Evolutionary conservation across 2,888 invertebrate genomes (phyloP), one percentile per base, ranked within the genome.

Genomic region (Drosophila acutilabella): DNA sequence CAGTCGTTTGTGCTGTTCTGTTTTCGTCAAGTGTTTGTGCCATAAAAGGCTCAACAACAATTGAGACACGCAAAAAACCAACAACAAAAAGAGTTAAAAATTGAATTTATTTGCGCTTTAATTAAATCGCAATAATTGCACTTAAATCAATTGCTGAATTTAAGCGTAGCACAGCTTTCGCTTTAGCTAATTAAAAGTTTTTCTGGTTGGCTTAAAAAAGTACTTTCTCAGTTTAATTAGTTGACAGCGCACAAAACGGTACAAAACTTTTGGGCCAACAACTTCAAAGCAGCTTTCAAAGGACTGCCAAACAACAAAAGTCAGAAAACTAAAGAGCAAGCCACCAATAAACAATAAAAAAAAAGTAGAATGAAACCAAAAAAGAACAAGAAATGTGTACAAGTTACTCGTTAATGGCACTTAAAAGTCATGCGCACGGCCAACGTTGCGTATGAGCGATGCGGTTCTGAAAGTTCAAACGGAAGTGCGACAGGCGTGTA

Each of bases 1-100:
- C 36, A 52, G 74, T 68, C 69, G 78, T 64, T 78, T 74, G 57
- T 78, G 54, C 64, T 54, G 52, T 75, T 75, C 70, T 58, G 52
- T 75, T 75, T 78, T 74, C 74, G 60, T 64, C 75, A 78, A 76
- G 75, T 76, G 75, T 69, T 75, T 61, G 58, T 41, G 75, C 70
- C 70, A 64, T 54, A 69, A 61, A 75, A 74, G 54, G 60, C 68
- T 47, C 42, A 61, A 36, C 36, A 36, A 68, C 62, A 78, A 58
- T 64, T 41, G 33, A 73, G 30, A 30, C 30, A 30, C 30, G 6
- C 23, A 8, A 30, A 30, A 18, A 36, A 41, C 10, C 10, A 20
- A 53, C 14, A 48, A 23, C 1, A 60, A 52, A 4, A 8, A 42
- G 44, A 7, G 20, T 18, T 14, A 6, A 41, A 71, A 2, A 56